These are phyloP conservation scores for Drosophila orena DNA, from an alignment of 1,140 invertebrate genomes.

Conservation along the genomic window DNA sequence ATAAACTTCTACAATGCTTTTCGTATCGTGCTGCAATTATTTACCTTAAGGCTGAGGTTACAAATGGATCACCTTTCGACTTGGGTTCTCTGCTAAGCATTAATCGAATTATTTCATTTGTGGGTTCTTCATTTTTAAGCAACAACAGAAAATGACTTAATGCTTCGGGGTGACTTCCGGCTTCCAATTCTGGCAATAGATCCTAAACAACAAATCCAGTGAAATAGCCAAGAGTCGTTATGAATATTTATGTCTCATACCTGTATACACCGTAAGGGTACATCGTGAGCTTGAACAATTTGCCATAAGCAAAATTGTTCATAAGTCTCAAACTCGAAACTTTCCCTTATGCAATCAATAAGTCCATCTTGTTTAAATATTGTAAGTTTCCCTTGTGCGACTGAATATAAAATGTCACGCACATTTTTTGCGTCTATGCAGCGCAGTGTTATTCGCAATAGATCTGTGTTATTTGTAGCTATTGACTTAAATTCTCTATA, in stretches of 20 bases:
- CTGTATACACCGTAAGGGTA: slow-evolving; percentile 94
- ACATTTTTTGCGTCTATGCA: slow-evolving; percentile 95
- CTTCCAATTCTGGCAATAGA: slow-evolving; percentile 94
- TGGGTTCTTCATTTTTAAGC: slow-evolving; percentile 96
- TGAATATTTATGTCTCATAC: slow-evolving; percentile 85
- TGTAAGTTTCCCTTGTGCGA: slow-evolving; percentile 94
- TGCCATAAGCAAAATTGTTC: slow-evolving; percentile 99
- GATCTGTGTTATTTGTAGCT: slow-evolving; percentile 93
- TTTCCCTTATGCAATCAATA: slow-evolving; percentile 90
- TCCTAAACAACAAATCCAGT: slow-evolving; percentile 43
- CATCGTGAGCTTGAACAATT: slow-evolving; percentile 95
- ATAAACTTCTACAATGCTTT: background rate
- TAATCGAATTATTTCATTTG: slow-evolving; percentile 93
- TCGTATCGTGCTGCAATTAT: background rate
- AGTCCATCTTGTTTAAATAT: slow-evolving; percentile 92
- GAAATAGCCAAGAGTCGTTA: background rate
- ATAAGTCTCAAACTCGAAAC: slow-evolving; percentile 97
- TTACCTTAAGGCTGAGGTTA: slow-evolving; percentile 92
- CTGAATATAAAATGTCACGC: slow-evolving; percentile 94
- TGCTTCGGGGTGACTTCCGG: slow-evolving; percentile 95
- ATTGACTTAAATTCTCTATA: slow-evolving; percentile 95
- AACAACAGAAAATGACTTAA: slow-evolving; percentile 95
- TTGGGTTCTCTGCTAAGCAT: slow-evolving; percentile 92
- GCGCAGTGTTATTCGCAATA: slow-evolving; percentile 94
- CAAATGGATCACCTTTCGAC: slow-evolving; percentile 91